Evolutionary conservation across 1,140 invertebrate species (phyloP), one percentile per base, ranked within the genome.

Genomic region (Teleopsis dalmanni): DNA sequence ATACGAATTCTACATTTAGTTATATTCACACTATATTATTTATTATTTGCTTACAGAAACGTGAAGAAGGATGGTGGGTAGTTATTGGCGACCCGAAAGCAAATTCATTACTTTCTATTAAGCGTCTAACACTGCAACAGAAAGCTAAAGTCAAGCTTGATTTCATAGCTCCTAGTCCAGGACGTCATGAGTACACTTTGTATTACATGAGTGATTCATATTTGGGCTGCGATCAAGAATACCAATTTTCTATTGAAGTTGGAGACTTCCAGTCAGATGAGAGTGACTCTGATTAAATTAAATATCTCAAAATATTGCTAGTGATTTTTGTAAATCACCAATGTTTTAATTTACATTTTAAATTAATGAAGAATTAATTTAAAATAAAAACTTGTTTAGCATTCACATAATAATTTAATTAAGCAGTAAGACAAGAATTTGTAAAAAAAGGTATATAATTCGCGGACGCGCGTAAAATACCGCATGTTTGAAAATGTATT

Each of bases 171-270:
- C 93, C 93, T 3, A 78, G 78, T 59, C 78, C 87, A 22, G 86
- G 88, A 9, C 81, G 86, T 40, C 87, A 96, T 72, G 83, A 85
- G 13, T 98, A 98, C 70, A 95, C 90, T 0, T 73, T 99, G 27
- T 99, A 96, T 74, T 98, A 95, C 70, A 99, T 99, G 94, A 96
- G 91, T 66, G 97, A 99, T 73, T 88, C 94, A 1, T 99, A 99
- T 67, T 81, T 98, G 58, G 95, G 96, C 11, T 98, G 93, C 65
- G 96, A 99, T 80, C 94, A 97, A 70, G 94, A 97, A 73, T 94
- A 94, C 63, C 87, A 86, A 65, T 88, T 94, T 66, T 81, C 76
- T 2, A 84, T 94, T 19, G 82, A 86, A 56, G 87, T 95, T 21
- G 80, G 78, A 3, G 87, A 86, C 38, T 81, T 82, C 33, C 78